Evolutionary conservation across 2,113 vertebrate species (phyloP).

Genomic region (Vireo altiloquus): DNA sequence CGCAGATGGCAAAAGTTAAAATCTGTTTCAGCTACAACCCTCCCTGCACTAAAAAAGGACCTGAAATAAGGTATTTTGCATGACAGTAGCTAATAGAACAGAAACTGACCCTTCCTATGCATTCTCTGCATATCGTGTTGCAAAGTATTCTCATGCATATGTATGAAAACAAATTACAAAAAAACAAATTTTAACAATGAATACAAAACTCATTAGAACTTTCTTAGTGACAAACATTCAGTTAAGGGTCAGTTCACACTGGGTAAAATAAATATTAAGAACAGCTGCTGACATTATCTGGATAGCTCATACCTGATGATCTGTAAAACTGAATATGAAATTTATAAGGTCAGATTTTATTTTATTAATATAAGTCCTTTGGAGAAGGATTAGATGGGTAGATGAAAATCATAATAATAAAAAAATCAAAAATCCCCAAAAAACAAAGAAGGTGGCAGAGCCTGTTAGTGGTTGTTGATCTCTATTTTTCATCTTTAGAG

Average conservation of each 20-base stretch:
- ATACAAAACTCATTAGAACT: neutral
- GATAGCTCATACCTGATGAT: neutral
- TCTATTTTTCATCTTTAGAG: neutral
- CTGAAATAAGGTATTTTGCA: neutral
- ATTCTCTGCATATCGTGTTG: neutral
- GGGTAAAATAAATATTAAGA: neutral
- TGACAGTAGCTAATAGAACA: neutral
- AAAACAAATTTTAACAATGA: neutral
- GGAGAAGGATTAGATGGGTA: neutral
- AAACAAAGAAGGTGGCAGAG: neutral
- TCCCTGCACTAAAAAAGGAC: neutral
- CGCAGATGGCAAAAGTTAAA: neutral
- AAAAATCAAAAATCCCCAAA: rapidly evolving
- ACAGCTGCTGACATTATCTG: neutral
- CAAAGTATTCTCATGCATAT: neutral
- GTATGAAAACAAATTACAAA: neutral
- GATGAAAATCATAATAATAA: neutral
- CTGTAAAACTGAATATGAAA: neutral
- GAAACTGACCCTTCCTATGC: neutral
- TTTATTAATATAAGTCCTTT: neutral
- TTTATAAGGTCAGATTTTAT: neutral
- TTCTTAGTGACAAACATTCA: neutral
- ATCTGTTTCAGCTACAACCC: neutral
- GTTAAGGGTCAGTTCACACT: neutral
- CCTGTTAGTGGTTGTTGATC: neutral